These are phyloP conservation scores for Helicoverpa armigera DNA, from an alignment of 1,140 invertebrate species.

Conservation along the genomic window DNA sequence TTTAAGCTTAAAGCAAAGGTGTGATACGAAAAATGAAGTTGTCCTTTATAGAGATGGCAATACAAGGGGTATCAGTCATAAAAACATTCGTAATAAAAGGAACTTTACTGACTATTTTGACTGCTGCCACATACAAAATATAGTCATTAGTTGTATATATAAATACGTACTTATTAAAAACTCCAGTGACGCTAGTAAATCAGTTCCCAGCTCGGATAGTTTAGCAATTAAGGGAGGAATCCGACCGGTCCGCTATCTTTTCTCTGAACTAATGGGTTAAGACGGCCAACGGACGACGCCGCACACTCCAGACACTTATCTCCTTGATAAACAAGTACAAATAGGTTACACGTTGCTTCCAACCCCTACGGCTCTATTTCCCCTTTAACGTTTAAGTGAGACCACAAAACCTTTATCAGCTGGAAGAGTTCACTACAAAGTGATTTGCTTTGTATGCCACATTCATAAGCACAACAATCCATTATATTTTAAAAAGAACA, in stretches of 20 bases:
- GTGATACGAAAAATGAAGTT: not conserved
- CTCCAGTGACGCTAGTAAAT: conserved; percentile 64
- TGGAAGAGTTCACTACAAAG: conserved; percentile 63
- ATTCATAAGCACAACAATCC: conserved; percentile 10
- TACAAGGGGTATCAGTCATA: too few species aligned
- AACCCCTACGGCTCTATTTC: conserved; percentile 71
- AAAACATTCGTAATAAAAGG: too few species aligned
- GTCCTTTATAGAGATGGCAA: not conserved
- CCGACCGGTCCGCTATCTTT: conserved; percentile 72
- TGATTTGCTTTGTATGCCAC: conserved; percentile 65
- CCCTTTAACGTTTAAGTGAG: conserved; percentile 76
- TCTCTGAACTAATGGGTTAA: conserved; percentile 75
- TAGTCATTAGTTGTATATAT: too few species aligned
- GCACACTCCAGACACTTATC: conserved; percentile 74
- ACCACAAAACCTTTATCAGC: conserved; percentile 72
- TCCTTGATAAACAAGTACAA: conserved; percentile 80
- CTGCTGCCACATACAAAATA: too few species aligned
- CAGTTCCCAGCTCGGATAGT: conserved; percentile 65
- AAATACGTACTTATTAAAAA: too few species aligned
- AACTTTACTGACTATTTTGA: too few species aligned
- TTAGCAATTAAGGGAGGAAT: conserved; percentile 77
- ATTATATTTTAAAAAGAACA: too few species aligned
- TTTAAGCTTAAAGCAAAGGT: conserved; percentile 1
- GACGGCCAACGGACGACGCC: conserved; percentile 65
- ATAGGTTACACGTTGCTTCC: conserved; percentile 76